Base-by-base conservation (phyloP, 2,888 invertebrate genomes). In the Toxonevra muliebris region DNA sequence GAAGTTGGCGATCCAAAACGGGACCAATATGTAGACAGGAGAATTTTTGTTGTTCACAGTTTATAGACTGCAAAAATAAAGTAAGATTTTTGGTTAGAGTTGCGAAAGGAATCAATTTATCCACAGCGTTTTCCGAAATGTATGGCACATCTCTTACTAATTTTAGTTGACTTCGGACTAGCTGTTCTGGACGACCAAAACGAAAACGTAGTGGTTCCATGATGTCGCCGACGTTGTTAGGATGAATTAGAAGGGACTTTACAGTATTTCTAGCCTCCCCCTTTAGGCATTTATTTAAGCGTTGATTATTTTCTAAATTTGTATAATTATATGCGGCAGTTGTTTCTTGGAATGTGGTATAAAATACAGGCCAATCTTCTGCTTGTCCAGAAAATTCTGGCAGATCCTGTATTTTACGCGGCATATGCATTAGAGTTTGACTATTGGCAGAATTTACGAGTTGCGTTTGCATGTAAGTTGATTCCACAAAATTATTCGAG, bases 101-200 rank as follows among this genome's bases (percentile, higher is more conserved):
- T 12, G 72, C 65, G 15, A 74, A 71, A 19, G 65, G 62, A 45
- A 71, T 48, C 10, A 71, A 19, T 20, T 41, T 43, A 54, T 57
- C 60, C 41, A 69, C 54, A n/a, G 48, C 41, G n/a, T 50, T 19
- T 45, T 70, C 69, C 43, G 57, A 15, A 13, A 71, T 64, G 1
- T 61, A n/a, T 0, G 52, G 40, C 42, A 70, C 57, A 17, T 67
- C 59, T 11, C 61, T 45, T 3, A 71, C 62, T 43, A 40, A 13
- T 12, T 57, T 48, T 19, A 65, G 52, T 42, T 65, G 65, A 15
- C 66, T 53, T 13, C 65, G 65, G 43, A 73, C 65, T 30, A 72
- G 54, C 41, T 65, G 63, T 40, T 73, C 69, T 13, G 71, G 70
- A 15, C 69, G 66, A 19, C 74, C 72, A 62, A 71, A 71, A 12